These are phyloP conservation scores for Plagodis pulveraria DNA, from an alignment of 2,888 invertebrate genomes.

Conservation along the genomic window DNA sequence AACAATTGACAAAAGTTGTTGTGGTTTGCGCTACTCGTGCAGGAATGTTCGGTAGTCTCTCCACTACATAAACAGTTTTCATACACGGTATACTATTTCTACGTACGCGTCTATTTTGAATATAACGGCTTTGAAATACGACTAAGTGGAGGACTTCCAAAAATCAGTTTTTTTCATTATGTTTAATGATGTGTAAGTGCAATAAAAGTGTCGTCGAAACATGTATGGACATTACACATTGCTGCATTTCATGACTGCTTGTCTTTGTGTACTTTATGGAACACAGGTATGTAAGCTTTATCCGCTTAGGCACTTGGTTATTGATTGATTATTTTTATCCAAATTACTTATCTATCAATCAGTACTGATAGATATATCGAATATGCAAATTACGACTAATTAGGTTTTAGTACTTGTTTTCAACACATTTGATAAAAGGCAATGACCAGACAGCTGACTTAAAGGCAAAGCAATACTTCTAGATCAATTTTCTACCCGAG, in stretches of 20 bases:
- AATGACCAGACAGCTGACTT: too few relatives aligned
- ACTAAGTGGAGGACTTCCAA: neutral
- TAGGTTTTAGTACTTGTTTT: too few relatives aligned
- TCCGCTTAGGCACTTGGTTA: too few relatives aligned
- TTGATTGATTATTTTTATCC: too few relatives aligned
- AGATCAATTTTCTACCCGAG: too few relatives aligned
- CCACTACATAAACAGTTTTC: conserved; percentile 40
- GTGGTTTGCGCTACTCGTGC: conserved; percentile 56
- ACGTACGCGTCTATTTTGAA: conserved; percentile 20
- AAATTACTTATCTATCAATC: too few relatives aligned
- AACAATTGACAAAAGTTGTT: conserved; percentile 74
- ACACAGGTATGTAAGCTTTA: conserved; percentile 45
- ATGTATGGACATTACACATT: conserved; percentile 51
- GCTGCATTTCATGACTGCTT: conserved; percentile 37
- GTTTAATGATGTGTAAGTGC: conserved; percentile 42
- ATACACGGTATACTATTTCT: conserved; percentile 38
- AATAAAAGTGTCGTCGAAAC: conserved; percentile 42
- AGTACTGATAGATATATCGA: too few relatives aligned
- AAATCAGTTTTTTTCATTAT: conserved; percentile 43
- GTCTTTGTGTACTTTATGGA: conserved; percentile 41
- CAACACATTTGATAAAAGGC: too few relatives aligned
- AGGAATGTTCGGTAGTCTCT: conserved; percentile 56
- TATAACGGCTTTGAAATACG: conserved; percentile 10
- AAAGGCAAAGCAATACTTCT: too few relatives aligned
- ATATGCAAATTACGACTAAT: too few relatives aligned